These are phyloP conservation scores for Sander lucioperca DNA, from an alignment of 2,113 vertebrate species.

Conservation along the genomic window DNA sequence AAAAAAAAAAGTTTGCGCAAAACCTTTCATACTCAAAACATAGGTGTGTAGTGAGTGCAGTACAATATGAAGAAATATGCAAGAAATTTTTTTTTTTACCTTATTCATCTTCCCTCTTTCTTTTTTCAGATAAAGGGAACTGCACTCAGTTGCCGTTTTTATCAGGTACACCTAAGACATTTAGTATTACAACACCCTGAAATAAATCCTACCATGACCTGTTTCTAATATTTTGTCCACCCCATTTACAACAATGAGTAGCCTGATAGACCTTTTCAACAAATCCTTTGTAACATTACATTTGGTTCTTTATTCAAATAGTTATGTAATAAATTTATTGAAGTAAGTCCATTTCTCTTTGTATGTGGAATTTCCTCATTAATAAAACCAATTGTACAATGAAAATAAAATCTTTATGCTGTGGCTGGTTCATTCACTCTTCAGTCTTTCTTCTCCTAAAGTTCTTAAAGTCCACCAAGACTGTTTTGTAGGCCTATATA, in stretches of 20 bases:
- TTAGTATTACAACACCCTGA: not conserved
- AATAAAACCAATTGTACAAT: not conserved
- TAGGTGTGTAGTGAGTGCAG: no score
- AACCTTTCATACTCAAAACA: no score
- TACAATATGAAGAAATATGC: no score
- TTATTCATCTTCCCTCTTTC: no score
- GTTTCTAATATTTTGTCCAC: slow-evolving; percentile 1
- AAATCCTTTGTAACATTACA: no score
- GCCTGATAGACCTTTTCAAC: no score
- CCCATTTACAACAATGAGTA: not conserved
- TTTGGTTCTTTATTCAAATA: no score
- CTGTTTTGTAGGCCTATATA: not conserved
- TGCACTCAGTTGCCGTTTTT: no score
- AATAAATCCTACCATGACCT: not conserved
- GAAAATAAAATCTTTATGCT: not conserved
- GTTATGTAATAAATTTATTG: no score
- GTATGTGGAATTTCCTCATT: not conserved
- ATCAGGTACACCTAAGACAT: not conserved
- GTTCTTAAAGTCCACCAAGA: not conserved
- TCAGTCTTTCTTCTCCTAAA: not conserved
- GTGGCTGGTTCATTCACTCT: not conserved
- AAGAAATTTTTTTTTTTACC: no score
- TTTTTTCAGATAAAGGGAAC: no score
- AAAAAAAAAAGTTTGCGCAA: no score
- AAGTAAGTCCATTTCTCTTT: not conserved